Evolutionary conservation across 2,888 invertebrate genomes (phyloP).

Genomic region (Ophion ellenae): DNA sequence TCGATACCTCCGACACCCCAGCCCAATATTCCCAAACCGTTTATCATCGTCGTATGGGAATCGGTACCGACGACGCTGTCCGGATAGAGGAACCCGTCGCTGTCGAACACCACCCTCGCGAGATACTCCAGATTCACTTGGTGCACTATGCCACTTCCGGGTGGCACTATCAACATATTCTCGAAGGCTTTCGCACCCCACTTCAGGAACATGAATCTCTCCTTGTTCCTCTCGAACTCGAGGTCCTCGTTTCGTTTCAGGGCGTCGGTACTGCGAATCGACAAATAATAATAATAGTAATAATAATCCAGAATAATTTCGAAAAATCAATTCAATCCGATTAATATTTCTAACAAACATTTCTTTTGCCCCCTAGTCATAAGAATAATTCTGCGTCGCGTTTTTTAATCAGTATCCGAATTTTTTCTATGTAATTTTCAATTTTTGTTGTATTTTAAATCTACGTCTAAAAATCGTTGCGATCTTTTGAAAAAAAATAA

Average conservation of each 20-base stretch:
- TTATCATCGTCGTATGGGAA: slow-evolving; percentile 99
- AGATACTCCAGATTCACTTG: slow-evolving; percentile 99
- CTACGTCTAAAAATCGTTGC: too few relatives aligned
- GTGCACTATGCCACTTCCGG: slow-evolving; percentile 99
- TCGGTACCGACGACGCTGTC: slow-evolving; percentile 98
- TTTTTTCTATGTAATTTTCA: too few relatives aligned
- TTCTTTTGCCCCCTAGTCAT: neutral
- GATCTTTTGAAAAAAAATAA: too few relatives aligned
- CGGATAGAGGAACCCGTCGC: slow-evolving; percentile 89
- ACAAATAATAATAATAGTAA: neutral
- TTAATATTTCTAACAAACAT: too few relatives aligned
- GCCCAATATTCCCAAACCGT: slow-evolving; percentile 97
- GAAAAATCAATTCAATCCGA: neutral
- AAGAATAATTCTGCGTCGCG: too few relatives aligned
- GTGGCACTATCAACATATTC: slow-evolving; percentile 98
- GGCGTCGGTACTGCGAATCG: slow-evolving; percentile 90
- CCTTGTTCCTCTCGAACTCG: slow-evolving; percentile 97
- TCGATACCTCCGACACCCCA: slow-evolving; percentile 99
- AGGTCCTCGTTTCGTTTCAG: slow-evolving; percentile 95
- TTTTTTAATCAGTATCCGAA: too few relatives aligned
- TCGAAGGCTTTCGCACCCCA: slow-evolving; percentile 98
- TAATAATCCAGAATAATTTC: neutral
- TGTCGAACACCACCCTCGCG: slow-evolving; percentile 94
- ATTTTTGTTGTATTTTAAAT: too few relatives aligned
- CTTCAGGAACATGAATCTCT: slow-evolving; percentile 98